Base-by-base conservation (phyloP, 2,797 vertebrate genomes). In the Bradypus variegatus region DNA sequence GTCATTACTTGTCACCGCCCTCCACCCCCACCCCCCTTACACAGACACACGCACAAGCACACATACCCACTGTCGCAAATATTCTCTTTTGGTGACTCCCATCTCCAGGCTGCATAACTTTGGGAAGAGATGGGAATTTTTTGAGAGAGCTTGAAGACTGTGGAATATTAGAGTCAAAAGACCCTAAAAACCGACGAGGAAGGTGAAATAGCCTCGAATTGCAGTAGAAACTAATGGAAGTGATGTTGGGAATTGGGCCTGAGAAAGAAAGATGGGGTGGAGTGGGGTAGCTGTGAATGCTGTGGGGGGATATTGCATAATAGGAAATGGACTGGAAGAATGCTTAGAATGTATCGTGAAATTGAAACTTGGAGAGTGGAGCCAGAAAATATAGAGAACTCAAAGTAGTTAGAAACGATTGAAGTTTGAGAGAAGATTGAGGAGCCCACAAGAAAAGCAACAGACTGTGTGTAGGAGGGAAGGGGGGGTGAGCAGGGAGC, bases 401-500 rank as follows among this genome's bases (percentile, higher is more conserved):
- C 76, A 23, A 50, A 78, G 50, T 73, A 25, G 84, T 77, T 86
- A 78, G 78, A 90, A 91, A 90, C 77, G 53, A 33, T 41, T 41
- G 82, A 65, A 83, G 72, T 65, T 38, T 50, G 77, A 88, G 65
- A 29, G 78, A 77, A 27, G 55, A 33, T 86, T 38, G 27, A 88
- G 82, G 58, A 90, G 36, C 92, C 72, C 69, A 33, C 53, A 33
- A 89, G 92, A 78, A 88, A 87, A 89, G 78, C 91, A 92, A 77
- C 95, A 96, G 92, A 94, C 91, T 90, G 91, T 92, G 88, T 91
- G 96, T 93, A 86, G 95, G 96, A 95, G 91, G 91, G 91, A 69
- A 93, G 79, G 23, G 80, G 86, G 83, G 38, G 16, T 38, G 64
- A 50, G 58, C 19, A 58, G 58, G 21, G 58, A 23, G 58, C 21